A percentile compares a stretch with the other conserved stretches of the same genome.
Evolutionary conservation across 1,140 invertebrate genomes (phyloP).

Genomic region (Cecropterus lyciades): DNA sequence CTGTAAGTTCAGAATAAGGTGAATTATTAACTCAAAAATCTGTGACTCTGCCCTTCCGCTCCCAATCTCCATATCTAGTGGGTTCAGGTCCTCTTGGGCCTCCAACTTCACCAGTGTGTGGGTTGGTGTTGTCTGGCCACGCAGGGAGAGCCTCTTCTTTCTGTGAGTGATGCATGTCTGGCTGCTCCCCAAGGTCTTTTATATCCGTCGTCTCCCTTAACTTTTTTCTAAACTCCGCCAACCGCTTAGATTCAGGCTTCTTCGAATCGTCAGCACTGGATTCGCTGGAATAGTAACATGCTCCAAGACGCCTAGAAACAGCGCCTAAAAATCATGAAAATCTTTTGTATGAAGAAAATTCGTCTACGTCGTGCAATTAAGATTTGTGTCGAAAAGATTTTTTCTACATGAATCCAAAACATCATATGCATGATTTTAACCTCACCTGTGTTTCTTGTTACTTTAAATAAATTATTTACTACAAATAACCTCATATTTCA

Average conservation of each 20-base stretch:
- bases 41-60: conserved; percentile 97
- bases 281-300: conserved; percentile 51
- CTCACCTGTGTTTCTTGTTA: conserved; percentile 11
- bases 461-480: conserved; percentile 1
- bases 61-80: conserved; percentile 99
- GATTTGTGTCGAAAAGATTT: too few species aligned
- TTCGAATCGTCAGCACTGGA: conserved; percentile 41
- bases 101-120: conserved; percentile 96
- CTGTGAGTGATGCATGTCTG: conserved; percentile 88
- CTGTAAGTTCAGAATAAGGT: not conserved
- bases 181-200: conserved; percentile 85
- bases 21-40: conserved; percentile 91
- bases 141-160: conserved; percentile 94
- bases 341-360: too few species aligned
- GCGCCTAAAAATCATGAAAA: conserved; percentile 30
- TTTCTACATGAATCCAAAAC: too few species aligned
- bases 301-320: not conserved
- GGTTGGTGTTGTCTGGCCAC: conserved; percentile 96
- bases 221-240: conserved; percentile 86
- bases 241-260: conserved; percentile 66
- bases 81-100: conserved; percentile 99
- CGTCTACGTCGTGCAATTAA: too few species aligned
- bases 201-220: conserved; percentile 86
- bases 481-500: conserved; percentile 6
- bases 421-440: not conserved